Base-by-base conservation (phyloP, 2,888 invertebrate species). In the Himalopsyche anomala region DNA sequence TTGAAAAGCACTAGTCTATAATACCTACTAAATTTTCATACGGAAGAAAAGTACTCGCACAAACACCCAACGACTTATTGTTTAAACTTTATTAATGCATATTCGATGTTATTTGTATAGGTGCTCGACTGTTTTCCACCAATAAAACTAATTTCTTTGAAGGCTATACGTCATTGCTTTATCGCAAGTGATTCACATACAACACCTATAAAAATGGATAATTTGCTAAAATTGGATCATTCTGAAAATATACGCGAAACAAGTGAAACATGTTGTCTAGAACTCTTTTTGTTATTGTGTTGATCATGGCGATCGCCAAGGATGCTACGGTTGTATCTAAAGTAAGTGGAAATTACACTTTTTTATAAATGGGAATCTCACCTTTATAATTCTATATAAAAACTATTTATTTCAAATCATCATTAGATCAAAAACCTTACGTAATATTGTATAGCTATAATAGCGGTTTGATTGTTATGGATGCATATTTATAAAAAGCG, bases 111-210 rank as follows among this genome's bases (percentile, higher is more conserved):
- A 69, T 85, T 85, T 80, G 56, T 56, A 55, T 85, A 85, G 85
- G 84, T 85, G 85, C 54, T 42, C 62, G 81, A n/a, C 81, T 85
- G 82, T 85, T 85, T 85, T 82, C 62, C 74, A 56, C 85, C 81
- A 85, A 85, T 85, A 82, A 85, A 85, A 82, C 74, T 36, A 80
- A 74, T 54, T 69, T 62, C 51, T 38, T 17, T 56, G 85, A 85
- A 85, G 85, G 85, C 82, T 85, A 82, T n/a, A 40, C 84, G 54
- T 17, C 40, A 38, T 54, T 28, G n/a, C 38, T 62, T 62, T 62
- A 62, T 62, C 62, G 28, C 62, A 9, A 28, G 62, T 19, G 62
- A 62, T 62, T 62, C 9, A 28, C 62, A 62, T 62, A 62, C 62
- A 62, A n/a, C 12, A 28, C n/a, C 74, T 74, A 83, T 83, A 83